A percentile compares a stretch with the other conserved stretches of the same genome.
phyloP scores from a whole-genome alignment of 1,140 invertebrate genomes.

The Drosophila kikkawai region DNA sequence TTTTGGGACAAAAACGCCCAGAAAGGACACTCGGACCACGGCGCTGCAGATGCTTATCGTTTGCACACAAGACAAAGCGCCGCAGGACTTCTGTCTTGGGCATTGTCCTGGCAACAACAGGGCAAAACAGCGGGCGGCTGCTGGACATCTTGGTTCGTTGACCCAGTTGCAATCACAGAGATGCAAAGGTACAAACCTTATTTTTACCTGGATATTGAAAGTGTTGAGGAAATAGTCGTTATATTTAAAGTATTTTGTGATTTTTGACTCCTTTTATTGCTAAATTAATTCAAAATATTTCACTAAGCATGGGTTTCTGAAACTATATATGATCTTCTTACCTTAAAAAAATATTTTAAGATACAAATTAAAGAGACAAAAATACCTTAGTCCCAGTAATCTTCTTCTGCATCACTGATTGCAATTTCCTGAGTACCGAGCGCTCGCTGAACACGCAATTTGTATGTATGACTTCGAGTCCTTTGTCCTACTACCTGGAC shows the following conservation, averaged over 20 bases:
- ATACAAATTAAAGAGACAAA: not conserved
- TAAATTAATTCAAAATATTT: not conserved
- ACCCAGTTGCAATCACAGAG: slow-evolving; percentile 20
- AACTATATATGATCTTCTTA: not conserved
- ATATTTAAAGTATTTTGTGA: not conserved
- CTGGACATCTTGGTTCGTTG: slow-evolving; percentile 36
- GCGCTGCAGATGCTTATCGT: slow-evolving; percentile 48
- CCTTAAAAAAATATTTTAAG: not conserved
- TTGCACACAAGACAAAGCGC: slow-evolving; percentile 25
- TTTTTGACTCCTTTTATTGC: too few species aligned
- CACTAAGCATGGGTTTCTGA: too few species aligned
- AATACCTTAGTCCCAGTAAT: not conserved
- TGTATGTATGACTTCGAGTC: slow-evolving; percentile 29
- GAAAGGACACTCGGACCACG: slow-evolving; percentile 1
- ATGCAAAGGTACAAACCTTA: not conserved
- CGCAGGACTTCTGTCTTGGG: slow-evolving; percentile 37
- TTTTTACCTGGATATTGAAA: not conserved
- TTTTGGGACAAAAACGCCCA: slow-evolving; percentile 14
- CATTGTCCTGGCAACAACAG: slow-evolving; percentile 21
- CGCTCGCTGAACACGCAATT: slow-evolving; percentile 28
- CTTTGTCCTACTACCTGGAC: slow-evolving; percentile 41
- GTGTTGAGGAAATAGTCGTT: not conserved
- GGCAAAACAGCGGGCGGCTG: slow-evolving; percentile 6
- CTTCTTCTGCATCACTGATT: slow-evolving; percentile 9
- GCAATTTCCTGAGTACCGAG: slow-evolving; percentile 3